Percentiles rank a stretch among this genome's conserved stretches.
These are phyloP conservation scores for Homalodisca vitripennis DNA, from an alignment of 1,140 invertebrate species.

Conservation along the genomic window DNA sequence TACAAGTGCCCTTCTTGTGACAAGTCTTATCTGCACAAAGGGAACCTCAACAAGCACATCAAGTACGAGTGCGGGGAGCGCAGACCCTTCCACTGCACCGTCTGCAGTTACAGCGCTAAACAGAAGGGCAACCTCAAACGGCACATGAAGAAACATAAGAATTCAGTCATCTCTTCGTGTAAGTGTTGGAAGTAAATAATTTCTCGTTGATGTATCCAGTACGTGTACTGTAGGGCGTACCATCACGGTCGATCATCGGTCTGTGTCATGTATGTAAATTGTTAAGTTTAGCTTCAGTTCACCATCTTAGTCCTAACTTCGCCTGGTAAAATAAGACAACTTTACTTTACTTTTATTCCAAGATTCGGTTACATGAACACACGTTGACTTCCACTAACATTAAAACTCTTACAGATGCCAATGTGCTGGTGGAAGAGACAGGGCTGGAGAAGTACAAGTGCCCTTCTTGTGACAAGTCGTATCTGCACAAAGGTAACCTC, in stretches of 20 bases:
- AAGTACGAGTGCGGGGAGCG: slow-evolving; percentile 42
- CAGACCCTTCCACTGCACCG: slow-evolving; percentile 21
- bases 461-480: slow-evolving; percentile 36
- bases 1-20: slow-evolving; percentile 47
- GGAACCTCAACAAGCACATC: slow-evolving; percentile 36
- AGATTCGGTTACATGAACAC: too few species aligned
- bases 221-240: too few species aligned
- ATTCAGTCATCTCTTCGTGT: too few species aligned
- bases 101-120: slow-evolving; percentile 22
- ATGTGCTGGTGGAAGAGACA: neutral
- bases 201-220: too few species aligned
- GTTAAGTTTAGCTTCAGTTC: neutral
- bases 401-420: neutral
- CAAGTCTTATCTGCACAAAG: slow-evolving; percentile 13
- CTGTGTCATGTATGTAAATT: neutral
- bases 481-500: slow-evolving; percentile 33
- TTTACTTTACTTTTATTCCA: too few species aligned
- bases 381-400: neutral
- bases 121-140: neutral
- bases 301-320: too few species aligned
- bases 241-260: too few species aligned
- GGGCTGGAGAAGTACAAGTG: slow-evolving; percentile 18
- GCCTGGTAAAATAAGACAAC: too few species aligned
- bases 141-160: slow-evolving; percentile 42
- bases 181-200: too few species aligned